A percentile compares a stretch with the other conserved stretches of the same genome.
Conservation (phyloP, 2,113 vertebrate genomes). For the Boulengeromyrus knoepffleri region DNA sequence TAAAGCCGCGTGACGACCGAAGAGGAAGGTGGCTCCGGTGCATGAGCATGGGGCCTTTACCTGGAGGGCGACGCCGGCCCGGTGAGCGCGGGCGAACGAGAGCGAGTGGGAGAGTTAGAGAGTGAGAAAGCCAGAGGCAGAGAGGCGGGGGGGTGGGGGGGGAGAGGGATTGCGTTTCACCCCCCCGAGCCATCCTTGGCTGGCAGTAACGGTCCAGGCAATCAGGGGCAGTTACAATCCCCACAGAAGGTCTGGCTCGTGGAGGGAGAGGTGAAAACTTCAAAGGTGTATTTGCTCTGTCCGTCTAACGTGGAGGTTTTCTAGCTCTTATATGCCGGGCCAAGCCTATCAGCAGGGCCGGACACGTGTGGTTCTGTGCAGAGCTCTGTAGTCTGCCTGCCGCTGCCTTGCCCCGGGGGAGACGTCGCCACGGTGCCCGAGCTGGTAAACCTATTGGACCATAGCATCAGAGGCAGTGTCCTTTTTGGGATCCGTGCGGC, state of each 20-base stretch:
- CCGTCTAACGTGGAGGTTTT: background rate
- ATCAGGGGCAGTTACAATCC: background rate
- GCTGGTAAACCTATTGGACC: conserved; percentile 5
- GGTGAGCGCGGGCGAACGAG: background rate
- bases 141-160: background rate
- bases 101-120: background rate
- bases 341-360: background rate
- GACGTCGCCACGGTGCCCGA: background rate
- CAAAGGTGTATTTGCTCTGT: background rate
- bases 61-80: background rate
- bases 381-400: background rate
- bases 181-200: background rate
- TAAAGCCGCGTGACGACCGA: background rate
- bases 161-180: background rate
- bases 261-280: background rate
- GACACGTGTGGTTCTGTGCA: background rate
- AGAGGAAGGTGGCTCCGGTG: background rate
- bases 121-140: background rate
- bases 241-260: background rate
- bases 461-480: background rate
- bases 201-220: background rate
- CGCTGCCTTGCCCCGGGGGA: background rate
- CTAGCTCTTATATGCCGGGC: background rate
- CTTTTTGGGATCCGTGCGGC: background rate
- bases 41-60: background rate